Evolutionary conservation across 1,140 invertebrate genomes (phyloP).

Genomic region (Heliothis subflexa): DNA sequence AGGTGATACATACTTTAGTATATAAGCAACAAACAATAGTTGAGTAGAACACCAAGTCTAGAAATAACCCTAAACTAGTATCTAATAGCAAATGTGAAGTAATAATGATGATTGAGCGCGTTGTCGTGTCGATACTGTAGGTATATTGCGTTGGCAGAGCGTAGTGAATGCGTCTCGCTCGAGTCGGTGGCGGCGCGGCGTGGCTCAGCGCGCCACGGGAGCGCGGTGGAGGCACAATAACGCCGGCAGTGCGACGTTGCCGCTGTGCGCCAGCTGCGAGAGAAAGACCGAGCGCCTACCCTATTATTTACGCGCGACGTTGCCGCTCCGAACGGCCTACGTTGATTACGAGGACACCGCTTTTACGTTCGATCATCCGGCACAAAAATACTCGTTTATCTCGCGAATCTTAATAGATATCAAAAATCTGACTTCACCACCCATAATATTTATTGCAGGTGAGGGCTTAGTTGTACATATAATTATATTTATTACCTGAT

Average conservation of each 20-base stretch:
- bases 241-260: conserved; percentile 75
- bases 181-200: conserved; percentile 63
- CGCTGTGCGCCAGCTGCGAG: conserved; percentile 80
- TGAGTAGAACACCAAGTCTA: conserved; percentile 41
- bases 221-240: conserved; percentile 69
- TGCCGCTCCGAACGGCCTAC: conserved; percentile 86
- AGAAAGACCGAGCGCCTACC: conserved; percentile 84
- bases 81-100: conserved; percentile 52
- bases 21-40: conserved; percentile 50
- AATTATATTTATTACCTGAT: conserved; percentile 47
- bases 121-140: conserved; percentile 61
- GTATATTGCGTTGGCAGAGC: conserved; percentile 70
- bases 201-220: neutral
- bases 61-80: conserved; percentile 4
- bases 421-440: conserved; percentile 21
- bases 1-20: conserved; percentile 55
- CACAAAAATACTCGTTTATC: conserved; percentile 59
- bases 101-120: conserved; percentile 61
- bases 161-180: conserved; percentile 72
- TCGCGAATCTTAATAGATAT: conserved; percentile 48
- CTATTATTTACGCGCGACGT: conserved; percentile 87
- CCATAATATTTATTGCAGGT: conserved; percentile 17
- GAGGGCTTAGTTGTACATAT: neutral
- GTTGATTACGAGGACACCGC: conserved; percentile 86
- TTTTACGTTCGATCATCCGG: conserved; percentile 85